These are phyloP conservation scores for Chrosomus eos DNA, from an alignment of 2,797 vertebrate genomes.

Conservation along the genomic window DNA sequence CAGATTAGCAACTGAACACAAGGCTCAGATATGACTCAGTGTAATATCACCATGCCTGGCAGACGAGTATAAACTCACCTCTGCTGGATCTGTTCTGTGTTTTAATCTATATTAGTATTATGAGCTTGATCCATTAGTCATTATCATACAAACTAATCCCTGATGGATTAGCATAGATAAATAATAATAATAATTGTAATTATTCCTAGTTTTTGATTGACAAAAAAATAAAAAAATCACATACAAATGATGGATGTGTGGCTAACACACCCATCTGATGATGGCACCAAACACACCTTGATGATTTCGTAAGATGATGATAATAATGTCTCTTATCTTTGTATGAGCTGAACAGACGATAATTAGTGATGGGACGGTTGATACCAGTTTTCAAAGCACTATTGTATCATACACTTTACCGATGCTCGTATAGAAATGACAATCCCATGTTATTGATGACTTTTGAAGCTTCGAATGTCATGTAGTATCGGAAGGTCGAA, in stretches of 20 bases:
- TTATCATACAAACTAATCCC: constrained; percentile 34
- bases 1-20: constrained; percentile 45
- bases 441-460: no score
- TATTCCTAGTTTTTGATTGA: not conserved
- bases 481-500: no score
- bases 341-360: no score
- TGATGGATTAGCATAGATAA: constrained; percentile 12
- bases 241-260: not conserved
- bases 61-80: constrained; percentile 35
- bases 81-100: constrained; percentile 29
- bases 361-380: no score
- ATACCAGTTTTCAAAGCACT: no score
- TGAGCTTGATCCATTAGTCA: constrained; percentile 30
- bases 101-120: constrained; percentile 48
- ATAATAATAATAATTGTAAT: not conserved
- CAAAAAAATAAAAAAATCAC: not conserved
- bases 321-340: no score
- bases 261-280: no score
- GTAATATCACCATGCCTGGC: constrained; percentile 36
- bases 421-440: no score
- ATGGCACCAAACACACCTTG: no score
- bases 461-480: no score
- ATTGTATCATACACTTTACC: no score
- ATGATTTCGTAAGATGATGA: no score
- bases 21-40: constrained; percentile 44